Evolutionary conservation across 2,113 vertebrate species (phyloP).

Genomic region (Strix aluco): DNA sequence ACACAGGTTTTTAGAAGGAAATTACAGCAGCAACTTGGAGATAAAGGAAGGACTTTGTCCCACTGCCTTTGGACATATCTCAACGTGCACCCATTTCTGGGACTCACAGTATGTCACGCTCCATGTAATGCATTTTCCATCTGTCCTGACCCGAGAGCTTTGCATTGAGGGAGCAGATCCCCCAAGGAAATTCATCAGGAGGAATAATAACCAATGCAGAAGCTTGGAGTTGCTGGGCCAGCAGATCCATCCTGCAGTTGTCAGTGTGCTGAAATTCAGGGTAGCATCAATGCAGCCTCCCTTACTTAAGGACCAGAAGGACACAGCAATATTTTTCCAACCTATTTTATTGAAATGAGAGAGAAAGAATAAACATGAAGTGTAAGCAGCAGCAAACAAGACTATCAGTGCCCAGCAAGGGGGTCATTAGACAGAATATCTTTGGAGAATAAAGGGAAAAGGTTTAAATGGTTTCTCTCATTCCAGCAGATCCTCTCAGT

Average conservation of each 20-base stretch:
- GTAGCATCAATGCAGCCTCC: neutral
- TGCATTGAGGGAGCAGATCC: neutral
- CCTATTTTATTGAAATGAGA: neutral
- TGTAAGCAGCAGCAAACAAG: neutral
- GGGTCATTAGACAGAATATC: neutral
- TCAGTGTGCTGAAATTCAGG: neutral
- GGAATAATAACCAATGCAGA: neutral
- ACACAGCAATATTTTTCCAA: neutral
- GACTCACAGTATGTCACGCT: neutral
- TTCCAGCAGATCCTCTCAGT: neutral
- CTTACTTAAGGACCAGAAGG: neutral
- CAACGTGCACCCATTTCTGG: neutral
- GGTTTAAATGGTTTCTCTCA: neutral
- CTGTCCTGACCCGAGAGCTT: neutral
- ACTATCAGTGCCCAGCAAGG: neutral
- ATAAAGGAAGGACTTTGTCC: neutral
- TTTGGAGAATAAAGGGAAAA: neutral
- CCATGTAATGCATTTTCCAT: neutral
- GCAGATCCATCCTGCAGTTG: neutral
- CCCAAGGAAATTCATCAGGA: neutral
- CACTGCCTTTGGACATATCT: neutral
- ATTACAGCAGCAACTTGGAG: conserved; percentile 16
- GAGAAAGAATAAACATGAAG: neutral
- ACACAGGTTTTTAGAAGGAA: neutral
- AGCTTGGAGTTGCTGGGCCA: neutral